Percentiles rank a stretch among this genome's conserved stretches.
Evolutionary conservation across 2,113 vertebrate species (phyloP).

Genomic region (Clarias gariepinus): DNA sequence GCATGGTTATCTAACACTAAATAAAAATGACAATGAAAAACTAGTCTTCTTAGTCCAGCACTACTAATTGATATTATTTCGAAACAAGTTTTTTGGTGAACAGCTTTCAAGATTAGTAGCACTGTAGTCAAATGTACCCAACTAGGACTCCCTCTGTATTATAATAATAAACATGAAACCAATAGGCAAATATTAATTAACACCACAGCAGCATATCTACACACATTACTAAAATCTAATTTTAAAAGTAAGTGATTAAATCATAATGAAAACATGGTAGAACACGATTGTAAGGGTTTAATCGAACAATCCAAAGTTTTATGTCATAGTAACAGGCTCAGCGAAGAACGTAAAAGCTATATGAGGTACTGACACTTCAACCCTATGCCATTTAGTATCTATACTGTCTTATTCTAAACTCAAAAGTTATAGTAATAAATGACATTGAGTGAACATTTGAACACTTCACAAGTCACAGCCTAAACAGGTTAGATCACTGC

Average conservation of each 20-base stretch:
- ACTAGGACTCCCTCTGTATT: neutral
- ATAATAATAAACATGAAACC: neutral
- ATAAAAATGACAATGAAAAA: neutral
- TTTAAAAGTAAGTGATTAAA: neutral
- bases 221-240: neutral
- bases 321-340: neutral
- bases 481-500: neutral
- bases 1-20: neutral
- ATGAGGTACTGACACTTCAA: slow-evolving; percentile 8
- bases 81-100: neutral
- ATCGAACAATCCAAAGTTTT: neutral
- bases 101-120: slow-evolving; percentile 6
- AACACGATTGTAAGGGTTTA: neutral
- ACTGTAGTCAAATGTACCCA: neutral
- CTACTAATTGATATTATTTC: neutral
- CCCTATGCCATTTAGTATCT: neutral
- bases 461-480: neutral
- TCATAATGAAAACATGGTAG: neutral
- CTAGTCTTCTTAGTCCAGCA: neutral
- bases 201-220: neutral
- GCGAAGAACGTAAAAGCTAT: neutral
- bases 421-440: neutral
- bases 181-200: slow-evolving; percentile 1
- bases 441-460: neutral
- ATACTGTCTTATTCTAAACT: neutral